Base-by-base conservation (phyloP, 2,113 vertebrate genomes). In the Menura novaehollandiae region DNA sequence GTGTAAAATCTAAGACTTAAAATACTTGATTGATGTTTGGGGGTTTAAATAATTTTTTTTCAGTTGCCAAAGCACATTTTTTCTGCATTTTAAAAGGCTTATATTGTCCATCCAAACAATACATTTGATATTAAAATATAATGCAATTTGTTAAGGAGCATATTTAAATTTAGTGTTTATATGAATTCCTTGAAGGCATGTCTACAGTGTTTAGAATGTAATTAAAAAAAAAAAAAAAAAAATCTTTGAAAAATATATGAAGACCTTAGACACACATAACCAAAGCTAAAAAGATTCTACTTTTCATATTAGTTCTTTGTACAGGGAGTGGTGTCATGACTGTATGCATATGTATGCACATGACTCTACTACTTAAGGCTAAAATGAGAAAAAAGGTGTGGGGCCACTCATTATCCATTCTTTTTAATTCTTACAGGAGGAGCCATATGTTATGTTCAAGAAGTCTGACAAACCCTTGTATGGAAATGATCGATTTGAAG, bases 391-490 rank as follows among this genome's bases (percentile, higher is more conserved):
- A 10, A 53, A 69, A 27, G 8, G 1, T 85, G 16, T 39, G 39
- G 10, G 4, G 2, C 0, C 5, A 30, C 9, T 62, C 49, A 37
- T 69, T 92, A 49, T 85, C 35, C 13, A 5, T 69, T 62, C 23
- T 97, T 41, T 81, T 91, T 41, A 44, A 75, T 88, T 41, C 78
- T 94, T 95, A 85, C 98, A 99, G 99, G 99, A 99, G 97, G 99
- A 99, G 97, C 99, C 99, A 19, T 99, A 99, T 80, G 99, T 99
- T 96, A 98, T 99, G 98, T 99, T 99, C 97, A 99, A 99, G 98
- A 99, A 99, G 92, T 99, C 99, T 89, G 99, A 99, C 97, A 99
- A 99, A 93, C 99, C 99, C 16, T 98, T 99, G 73, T 99, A 99
- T 13, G 99, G 99, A 67, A 99, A 99, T 82, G 99, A 99, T 93